Percentiles rank a stretch among this genome's conserved stretches.
These are phyloP conservation scores for Poeciliopsis turneri DNA, from an alignment of 2,797 vertebrate species.

Conservation along the genomic window DNA sequence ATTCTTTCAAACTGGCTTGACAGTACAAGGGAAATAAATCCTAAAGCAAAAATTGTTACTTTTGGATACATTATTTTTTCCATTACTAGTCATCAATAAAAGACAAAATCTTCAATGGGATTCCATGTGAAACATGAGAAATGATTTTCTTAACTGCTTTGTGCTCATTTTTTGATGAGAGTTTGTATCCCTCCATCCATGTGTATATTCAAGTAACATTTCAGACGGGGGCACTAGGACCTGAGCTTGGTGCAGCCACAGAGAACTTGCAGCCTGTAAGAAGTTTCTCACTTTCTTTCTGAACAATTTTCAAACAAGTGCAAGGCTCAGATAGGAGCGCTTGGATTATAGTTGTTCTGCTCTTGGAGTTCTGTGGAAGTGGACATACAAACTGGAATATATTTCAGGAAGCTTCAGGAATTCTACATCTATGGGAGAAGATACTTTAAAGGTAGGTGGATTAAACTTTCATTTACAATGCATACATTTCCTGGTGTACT, in stretches of 20 bases:
- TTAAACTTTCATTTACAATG: conserved; percentile 37
- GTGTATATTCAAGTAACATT: background rate
- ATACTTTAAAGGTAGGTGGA: conserved; percentile 66
- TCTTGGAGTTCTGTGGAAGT: conserved; percentile 55
- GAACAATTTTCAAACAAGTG: conserved; percentile 83
- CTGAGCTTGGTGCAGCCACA: conserved; percentile 46
- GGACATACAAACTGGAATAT: conserved; percentile 72
- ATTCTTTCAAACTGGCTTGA: background rate
- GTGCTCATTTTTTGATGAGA: no score
- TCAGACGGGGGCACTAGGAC: conserved; percentile 80
- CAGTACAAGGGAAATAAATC: background rate
- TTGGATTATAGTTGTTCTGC: conserved; percentile 56
- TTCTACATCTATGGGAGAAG: conserved; percentile 37
- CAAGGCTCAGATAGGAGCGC: conserved; percentile 62
- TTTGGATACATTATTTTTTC: background rate
- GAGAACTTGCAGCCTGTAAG: conserved; percentile 56
- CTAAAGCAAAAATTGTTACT: background rate
- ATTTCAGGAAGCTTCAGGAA: conserved; percentile 45
- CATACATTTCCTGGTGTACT: conserved; percentile 22
- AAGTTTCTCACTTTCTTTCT: conserved; percentile 73
- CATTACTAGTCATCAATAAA: background rate
- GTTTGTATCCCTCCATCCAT: background rate
- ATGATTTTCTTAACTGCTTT: background rate
- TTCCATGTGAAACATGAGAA: background rate
- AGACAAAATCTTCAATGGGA: background rate